These are phyloP conservation scores for Pyrgus malvae DNA, from an alignment of 2,888 invertebrate species.

Conservation along the genomic window DNA sequence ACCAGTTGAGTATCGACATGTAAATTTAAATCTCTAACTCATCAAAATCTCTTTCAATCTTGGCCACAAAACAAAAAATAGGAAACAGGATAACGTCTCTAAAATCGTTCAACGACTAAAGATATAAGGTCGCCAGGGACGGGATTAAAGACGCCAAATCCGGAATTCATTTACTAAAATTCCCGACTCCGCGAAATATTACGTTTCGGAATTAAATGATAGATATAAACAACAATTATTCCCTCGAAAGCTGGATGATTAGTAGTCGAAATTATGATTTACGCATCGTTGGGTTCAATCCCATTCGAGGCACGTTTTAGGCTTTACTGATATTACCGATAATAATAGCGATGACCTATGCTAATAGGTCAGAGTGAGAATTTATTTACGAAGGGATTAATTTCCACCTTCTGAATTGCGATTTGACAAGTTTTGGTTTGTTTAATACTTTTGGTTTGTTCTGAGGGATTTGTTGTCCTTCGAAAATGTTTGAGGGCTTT, in stretches of 20 bases:
- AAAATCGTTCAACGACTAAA: not conserved
- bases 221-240: slow-evolving; percentile 22
- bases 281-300: slow-evolving; percentile 10
- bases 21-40: too few species aligned
- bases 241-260: slow-evolving; percentile 14
- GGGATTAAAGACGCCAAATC: not conserved
- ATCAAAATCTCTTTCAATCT: too few species aligned
- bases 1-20: too few species aligned
- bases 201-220: slow-evolving; percentile 5
- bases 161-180: slow-evolving; percentile 1
- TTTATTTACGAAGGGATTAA: slow-evolving; percentile 12
- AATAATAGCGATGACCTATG: slow-evolving; percentile 12
- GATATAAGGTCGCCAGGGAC: not conserved
- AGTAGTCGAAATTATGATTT: slow-evolving; percentile 16
- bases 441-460: too few species aligned
- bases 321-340: slow-evolving; percentile 13
- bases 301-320: slow-evolving; percentile 14
- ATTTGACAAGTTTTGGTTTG: slow-evolving; percentile 7
- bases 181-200: not conserved
- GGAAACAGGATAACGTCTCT: not conserved
- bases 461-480: too few species aligned
- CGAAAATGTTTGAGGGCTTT: too few species aligned
- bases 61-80: too few species aligned
- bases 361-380: slow-evolving; percentile 8
- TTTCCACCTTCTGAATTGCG: not conserved